Base-by-base conservation (phyloP, 2,797 vertebrate genomes). In the Rallus crepitans region DNA sequence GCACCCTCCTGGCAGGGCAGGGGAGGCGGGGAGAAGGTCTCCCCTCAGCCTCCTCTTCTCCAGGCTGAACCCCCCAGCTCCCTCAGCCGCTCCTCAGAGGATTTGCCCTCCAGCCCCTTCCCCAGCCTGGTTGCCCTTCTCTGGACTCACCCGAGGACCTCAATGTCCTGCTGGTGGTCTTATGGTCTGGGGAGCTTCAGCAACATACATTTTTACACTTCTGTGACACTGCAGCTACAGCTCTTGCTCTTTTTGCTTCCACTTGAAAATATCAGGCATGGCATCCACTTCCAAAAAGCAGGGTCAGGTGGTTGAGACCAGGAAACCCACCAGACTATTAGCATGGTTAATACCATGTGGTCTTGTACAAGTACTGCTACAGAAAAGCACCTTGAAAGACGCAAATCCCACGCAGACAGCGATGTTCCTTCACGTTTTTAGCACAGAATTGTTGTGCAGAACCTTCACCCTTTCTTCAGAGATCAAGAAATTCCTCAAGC, bases 211-310 rank as follows among this genome's bases (percentile, higher is more conserved):
- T 68, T 89, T 63, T 42, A 47, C 10, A 17, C 9, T 61, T 87
- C 25, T 30, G 13, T 0, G 0, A 19, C 27, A 19, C 21, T 45
- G 45, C 11, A 80, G 30, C 17, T 39, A 4, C 0, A 3, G n/a
- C 60, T 3, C 7, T 90, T 4, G 2, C 18, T 25, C 37, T 47
- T 66, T 48, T 40, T 79, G 50, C 12, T 55, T 85, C 55, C 60
- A 6, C 3, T 80, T 27, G 27, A 37, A 86, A 42, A 11, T 48
- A 2, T 30, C 31, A 60, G 24, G 11, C 23, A 19, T 2, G 0
- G 12, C 25, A 78, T 64, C 45, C n/a, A 12, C 7, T 69, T 84
- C 40, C 7, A 27, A 63, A 72, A 17, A 71, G 30, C 37, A 77
- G 21, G 12, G 12, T 35, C 10, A 12, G 33, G 6, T 70, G 40